These are phyloP conservation scores for Sphyrna mokarran DNA, from an alignment of 2,113 vertebrate species.

Conservation along the genomic window DNA sequence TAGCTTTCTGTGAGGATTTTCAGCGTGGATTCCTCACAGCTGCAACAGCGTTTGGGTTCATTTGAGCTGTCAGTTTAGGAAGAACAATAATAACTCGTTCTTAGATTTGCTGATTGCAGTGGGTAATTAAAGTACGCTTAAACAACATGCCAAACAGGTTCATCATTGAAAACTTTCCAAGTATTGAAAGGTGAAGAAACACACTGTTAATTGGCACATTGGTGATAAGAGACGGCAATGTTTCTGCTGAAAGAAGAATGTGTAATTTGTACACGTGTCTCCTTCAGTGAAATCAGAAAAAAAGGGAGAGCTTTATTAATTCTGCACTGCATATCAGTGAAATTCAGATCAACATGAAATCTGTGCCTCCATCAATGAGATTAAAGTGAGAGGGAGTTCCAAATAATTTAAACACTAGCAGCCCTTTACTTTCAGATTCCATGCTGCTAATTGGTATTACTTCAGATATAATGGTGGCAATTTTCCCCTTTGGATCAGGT, in stretches of 20 bases:
- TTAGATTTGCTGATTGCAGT: not conserved
- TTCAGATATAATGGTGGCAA: not conserved
- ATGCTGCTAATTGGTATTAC: not conserved
- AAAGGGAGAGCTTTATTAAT: not conserved
- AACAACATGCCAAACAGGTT: not conserved
- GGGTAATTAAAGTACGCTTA: not conserved
- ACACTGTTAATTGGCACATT: not conserved
- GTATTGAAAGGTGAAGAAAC: not conserved
- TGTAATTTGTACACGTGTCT: not conserved
- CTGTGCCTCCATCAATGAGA: not conserved
- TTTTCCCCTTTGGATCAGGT: too few relatives aligned
- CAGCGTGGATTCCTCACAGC: not conserved
- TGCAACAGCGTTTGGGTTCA: not conserved
- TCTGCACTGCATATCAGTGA: not conserved
- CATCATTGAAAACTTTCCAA: not conserved
- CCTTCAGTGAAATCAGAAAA: too few relatives aligned
- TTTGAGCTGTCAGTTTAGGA: constrained; percentile 13
- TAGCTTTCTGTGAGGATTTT: not conserved
- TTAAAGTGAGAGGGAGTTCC: not conserved
- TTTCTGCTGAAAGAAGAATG: not conserved
- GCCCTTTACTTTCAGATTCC: not conserved
- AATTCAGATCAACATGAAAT: not conserved
- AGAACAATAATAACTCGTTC: not conserved
- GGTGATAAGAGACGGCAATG: not conserved
- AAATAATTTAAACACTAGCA: too few relatives aligned